Conservation (phyloP, 2,797 vertebrate species). For the Microctenopoma stevenorrisi region DNA sequence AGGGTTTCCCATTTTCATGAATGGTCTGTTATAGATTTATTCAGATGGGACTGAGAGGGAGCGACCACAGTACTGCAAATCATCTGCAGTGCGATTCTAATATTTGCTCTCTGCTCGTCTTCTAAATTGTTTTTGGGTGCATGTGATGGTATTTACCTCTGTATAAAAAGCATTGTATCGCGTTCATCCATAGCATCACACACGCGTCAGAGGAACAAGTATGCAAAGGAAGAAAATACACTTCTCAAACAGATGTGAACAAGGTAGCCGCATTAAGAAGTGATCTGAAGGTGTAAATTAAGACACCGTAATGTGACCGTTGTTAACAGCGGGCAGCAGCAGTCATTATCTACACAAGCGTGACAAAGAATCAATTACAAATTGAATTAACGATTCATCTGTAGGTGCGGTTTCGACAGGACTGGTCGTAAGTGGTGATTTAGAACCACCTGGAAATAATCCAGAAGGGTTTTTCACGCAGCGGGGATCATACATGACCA, state of each 20-base stretch:
- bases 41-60: constrained; percentile 65
- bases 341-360: constrained; percentile 32
- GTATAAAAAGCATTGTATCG: constrained; percentile 20
- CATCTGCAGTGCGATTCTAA: constrained; percentile 51
- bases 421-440: constrained; percentile 40
- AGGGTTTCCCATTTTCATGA: constrained; percentile 75
- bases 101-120: constrained; percentile 51
- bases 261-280: constrained; percentile 11
- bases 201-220: constrained; percentile 13
- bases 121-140: constrained; percentile 52
- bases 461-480: constrained; percentile 55
- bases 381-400: constrained; percentile 47
- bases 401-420: constrained; percentile 39
- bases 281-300: constrained; percentile 7
- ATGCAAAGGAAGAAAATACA: constrained; percentile 16
- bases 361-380: constrained; percentile 62
- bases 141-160: constrained; percentile 48
- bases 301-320: constrained; percentile 20
- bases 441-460: constrained; percentile 52
- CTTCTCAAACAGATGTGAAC: neutral
- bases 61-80: constrained; percentile 66
- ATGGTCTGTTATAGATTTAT: constrained; percentile 75
- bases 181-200: constrained; percentile 4
- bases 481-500: constrained; percentile 24
- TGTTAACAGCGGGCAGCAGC: constrained; percentile 38